These are phyloP conservation scores for Oxyura jamaicensis DNA, from an alignment of 2,113 vertebrate genomes.

Conservation along the genomic window DNA sequence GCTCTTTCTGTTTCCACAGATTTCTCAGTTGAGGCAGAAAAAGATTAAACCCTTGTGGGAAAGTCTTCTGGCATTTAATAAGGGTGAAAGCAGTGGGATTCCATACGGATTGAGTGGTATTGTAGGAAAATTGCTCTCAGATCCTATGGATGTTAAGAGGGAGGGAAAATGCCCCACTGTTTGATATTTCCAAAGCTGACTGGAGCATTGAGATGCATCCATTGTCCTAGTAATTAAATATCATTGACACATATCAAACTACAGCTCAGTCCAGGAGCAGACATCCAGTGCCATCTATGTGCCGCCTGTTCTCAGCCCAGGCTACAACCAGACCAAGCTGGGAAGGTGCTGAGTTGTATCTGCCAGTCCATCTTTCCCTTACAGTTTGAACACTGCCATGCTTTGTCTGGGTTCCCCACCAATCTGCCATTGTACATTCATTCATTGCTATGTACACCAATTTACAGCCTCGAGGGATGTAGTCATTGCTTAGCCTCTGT, in stretches of 20 bases:
- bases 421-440: neutral
- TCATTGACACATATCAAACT: neutral
- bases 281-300: neutral
- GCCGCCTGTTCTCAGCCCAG: neutral
- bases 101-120: neutral
- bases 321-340: neutral
- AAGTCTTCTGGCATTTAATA: conserved; percentile 9
- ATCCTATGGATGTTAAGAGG: neutral
- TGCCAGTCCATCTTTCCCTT: neutral
- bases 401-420: neutral
- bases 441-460: neutral
- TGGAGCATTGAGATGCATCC: neutral
- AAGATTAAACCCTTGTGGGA: conserved; percentile 53
- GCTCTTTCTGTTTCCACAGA: conserved; percentile 45
- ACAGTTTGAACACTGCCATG: neutral
- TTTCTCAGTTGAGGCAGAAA: conserved; percentile 39
- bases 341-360: neutral
- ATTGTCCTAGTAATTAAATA: neutral
- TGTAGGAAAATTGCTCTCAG: conserved; percentile 15
- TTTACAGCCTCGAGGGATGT: neutral
- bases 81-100: conserved; percentile 14
- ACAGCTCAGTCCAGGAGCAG: neutral
- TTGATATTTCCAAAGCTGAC: neutral
- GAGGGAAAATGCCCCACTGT: neutral
- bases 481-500: neutral